Base-by-base conservation (phyloP, 2,888 invertebrate species). In the Steromphala cineraria region DNA sequence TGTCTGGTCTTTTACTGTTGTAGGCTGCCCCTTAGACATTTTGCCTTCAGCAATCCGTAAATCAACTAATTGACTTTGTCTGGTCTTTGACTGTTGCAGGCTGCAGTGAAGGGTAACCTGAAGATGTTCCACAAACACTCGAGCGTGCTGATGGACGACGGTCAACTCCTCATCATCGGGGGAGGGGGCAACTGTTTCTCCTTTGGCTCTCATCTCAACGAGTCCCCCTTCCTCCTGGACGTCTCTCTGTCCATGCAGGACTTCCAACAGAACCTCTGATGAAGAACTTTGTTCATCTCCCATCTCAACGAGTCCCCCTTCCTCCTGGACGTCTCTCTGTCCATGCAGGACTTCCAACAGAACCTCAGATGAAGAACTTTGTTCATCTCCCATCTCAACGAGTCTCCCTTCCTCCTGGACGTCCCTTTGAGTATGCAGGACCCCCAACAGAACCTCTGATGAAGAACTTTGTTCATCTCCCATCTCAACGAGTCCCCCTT, bases 161-260 rank as follows among this genome's bases (percentile, higher is more conserved):
- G 82, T n/a, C 81, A 79, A 52, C 81, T 94, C 36, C 13, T 92
- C 40, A 84, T 94, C 4, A 79, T 94, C 28, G 94, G 94, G 13
- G 94, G 94, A 21, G 94, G 94, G 4, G 94, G 94, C 75, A 94
- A 94, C 85, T 94, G 94, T 83, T 94, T 94, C 89, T 94, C 94
- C 52, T 94, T 94, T 88, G 94, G 94, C 40, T 94, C 94, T 17
- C 93, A 93, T 84, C 90, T 94, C 75, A 94, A 94, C 84, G 82
- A 82, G 40, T 86, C 90, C 0, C 90, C 91, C n/a, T 75, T 89
- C 36, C 36, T 86, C 1, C 71, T 92, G 15, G 87, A 90, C 79
- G 77, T 91, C 31, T 55, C 55, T 76, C 53, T n/a, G 55, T 76
- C 55, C 31, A 4, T 76, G 28, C 53, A 71, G 36, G 31, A 71